Base-by-base conservation (phyloP, 2,113 vertebrate species). In the Mixornis gularis region DNA sequence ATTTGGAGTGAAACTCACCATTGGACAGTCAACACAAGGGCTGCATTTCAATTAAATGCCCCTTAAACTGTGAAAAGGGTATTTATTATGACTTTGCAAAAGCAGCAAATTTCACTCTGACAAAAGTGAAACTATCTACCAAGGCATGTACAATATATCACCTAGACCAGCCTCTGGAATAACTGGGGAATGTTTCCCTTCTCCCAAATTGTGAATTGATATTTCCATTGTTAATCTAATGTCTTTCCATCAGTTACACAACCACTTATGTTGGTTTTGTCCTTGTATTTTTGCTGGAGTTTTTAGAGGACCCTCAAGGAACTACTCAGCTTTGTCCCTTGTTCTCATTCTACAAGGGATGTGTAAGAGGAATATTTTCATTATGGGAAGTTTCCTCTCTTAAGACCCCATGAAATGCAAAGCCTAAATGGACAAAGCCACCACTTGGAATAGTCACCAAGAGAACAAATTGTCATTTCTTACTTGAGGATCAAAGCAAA, bases 11-110 rank as follows among this genome's bases (percentile, higher is more conserved):
- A 60, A 64, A 49, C 7, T 68, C 63, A 5, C 25, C 7, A 19
- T 26, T 0, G 0, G 13, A 20, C 5, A 49, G 27, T 10, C n/a
- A 64, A 16, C 5, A 8, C 48, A 60, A 78, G 56, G 43, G 38
- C 44, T 82, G 40, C 2, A 3, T 34, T 79, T 83, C 66, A 69
- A 27, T 70, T 46, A 41, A 82, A 24, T 38, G 16, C 10, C 21
- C 51, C 26, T 79, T 62, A 65, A 79, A 32, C 16, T 46, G 15
- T 34, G 34, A 14, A 13, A 55, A 66, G 20, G 13, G 5, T 26
- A 10, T 65, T 66, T 36, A 56, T 51, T 22, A 16, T 62, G 62
- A 52, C 32, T 72, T 79, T 15, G n/a, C 12, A 38, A 85, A 59
- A 88, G 43, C 30, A 60, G 38, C 17, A 65, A 17, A 38, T 85